Base-by-base conservation (phyloP, 2,888 invertebrate genomes). In the Bellardia bayeri region DNA sequence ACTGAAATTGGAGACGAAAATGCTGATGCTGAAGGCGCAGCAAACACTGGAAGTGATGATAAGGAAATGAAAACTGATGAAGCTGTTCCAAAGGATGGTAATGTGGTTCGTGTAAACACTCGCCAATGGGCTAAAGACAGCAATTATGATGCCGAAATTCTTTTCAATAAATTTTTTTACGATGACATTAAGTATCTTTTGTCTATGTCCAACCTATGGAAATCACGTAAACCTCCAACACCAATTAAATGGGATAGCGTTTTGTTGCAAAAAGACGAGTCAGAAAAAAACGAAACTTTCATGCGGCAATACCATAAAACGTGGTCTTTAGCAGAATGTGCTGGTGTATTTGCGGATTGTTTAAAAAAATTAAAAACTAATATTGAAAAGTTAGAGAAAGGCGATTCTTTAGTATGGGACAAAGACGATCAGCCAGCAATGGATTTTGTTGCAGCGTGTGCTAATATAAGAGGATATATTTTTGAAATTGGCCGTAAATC, bases 131-230 rank as follows among this genome's bases (percentile, higher is more conserved):
- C 98, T 0, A 96, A 96, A 86, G 96, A 96, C 13, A 95, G 95
- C 58, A 95, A 96, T 88, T 99, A 98, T 92, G 96, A 99, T 91
- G 95, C 98, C 0, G 95, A 96, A 90, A 97, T 97, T 91, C 93
- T 99, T 14, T 99, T 99, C 91, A 95, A 96, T 58, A 99, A 99
- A 94, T 95, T 99, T 85, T 99, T 99, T 94, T 95, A 96, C 87
- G 98, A 98, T 92, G 99, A 99, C 93, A 98, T 99, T 78, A 96
- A 97, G 86, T 99, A 99, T 93, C 95, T 99, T 88, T 94, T 99
- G 82, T 96, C 96, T 3, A 99, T 99, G 99, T 96, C 97, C 90
- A 97, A 98, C 92, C 94, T 99, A 78, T 99, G 99, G 99, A 97
- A 98, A 94, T 97, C 96, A 84, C 95, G 99, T 42, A 95, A 96